A percentile compares a stretch with the other conserved stretches of the same genome.
Evolutionary conservation across 2,113 vertebrate genomes (phyloP).

Genomic region (Bostrychus sinensis): DNA sequence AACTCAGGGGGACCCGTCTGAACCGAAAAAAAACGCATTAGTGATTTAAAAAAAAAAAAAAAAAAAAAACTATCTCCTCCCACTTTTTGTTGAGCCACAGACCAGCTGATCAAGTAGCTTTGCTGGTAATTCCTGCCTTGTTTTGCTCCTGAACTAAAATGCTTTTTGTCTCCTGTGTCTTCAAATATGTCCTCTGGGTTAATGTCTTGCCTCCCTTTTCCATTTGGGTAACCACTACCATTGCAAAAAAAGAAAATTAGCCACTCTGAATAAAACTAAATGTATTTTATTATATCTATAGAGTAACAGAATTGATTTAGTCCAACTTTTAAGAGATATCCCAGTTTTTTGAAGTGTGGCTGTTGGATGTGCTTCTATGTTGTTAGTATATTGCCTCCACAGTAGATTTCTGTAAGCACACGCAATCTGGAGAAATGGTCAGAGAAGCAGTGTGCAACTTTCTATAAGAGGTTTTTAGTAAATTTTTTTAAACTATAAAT

Average conservation of each 20-base stretch:
- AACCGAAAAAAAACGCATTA: conserved; percentile 68
- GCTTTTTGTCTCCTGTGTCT: conserved; percentile 16
- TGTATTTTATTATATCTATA: neutral
- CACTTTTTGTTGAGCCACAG: conserved; percentile 35
- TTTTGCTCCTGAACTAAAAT: conserved; percentile 30
- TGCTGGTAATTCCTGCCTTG: conserved; percentile 40
- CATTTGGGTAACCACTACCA: conserved; percentile 64
- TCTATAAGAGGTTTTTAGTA: no score
- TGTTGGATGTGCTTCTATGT: no score
- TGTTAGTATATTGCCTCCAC: no score
- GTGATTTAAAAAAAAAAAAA: conserved; percentile 12
- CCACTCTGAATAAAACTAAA: neutral
- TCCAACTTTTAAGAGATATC: neutral
- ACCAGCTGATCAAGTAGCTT: conserved; percentile 65
- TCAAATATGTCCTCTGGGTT: conserved; percentile 52
- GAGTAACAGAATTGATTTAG: neutral
- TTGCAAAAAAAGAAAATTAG: conserved; percentile 44
- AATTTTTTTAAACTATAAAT: no score
- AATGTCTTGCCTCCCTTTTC: conserved; percentile 19
- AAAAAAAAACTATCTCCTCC: neutral
- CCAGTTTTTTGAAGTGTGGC: no score
- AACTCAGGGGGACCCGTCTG: conserved; percentile 79
- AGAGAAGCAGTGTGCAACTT: no score
- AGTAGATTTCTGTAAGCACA: no score
- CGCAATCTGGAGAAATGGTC: no score